Conservation (phyloP, 2,113 vertebrate genomes). For the Muntiacus muntjak region DNA sequence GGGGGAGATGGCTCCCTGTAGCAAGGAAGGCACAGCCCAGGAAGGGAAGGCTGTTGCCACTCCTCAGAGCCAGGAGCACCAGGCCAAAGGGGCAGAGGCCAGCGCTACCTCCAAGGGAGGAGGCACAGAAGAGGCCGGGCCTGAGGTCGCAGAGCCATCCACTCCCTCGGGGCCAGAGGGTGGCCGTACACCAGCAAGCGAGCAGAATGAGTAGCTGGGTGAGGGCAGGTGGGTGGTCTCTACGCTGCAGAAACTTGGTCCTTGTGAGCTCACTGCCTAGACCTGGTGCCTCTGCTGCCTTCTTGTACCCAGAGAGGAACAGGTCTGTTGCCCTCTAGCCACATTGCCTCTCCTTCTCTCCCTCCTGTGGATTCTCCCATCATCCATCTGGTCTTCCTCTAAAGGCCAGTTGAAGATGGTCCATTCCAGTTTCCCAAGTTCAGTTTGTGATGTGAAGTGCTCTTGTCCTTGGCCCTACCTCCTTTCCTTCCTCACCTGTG, state of each 20-base stretch:
- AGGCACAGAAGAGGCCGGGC: background rate
- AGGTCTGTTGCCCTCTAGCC: background rate
- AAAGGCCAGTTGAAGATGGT: background rate
- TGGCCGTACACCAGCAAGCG: background rate
- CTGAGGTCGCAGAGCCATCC: background rate
- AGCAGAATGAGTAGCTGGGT: background rate
- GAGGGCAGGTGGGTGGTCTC: background rate
- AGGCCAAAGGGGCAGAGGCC: background rate
- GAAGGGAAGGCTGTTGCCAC: background rate
- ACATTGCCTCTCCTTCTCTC: background rate
- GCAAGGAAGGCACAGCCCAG: background rate
- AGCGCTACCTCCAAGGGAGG: background rate
- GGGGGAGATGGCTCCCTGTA: background rate
- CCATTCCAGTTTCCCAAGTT: background rate
- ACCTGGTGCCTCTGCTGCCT: background rate
- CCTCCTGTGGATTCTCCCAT: background rate
- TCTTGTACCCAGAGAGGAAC: background rate
- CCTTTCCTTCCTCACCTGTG: background rate
- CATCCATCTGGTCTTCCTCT: background rate
- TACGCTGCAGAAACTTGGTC: background rate
- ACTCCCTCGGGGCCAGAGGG: fast-evolving
- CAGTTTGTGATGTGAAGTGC: background rate
- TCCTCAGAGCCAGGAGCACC: background rate
- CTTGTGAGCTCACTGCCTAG: background rate
- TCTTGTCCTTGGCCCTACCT: background rate